A percentile compares a stretch with the other conserved stretches of the same genome.
phyloP scores from a whole-genome alignment of 2,888 invertebrate species.

The Venusia cambrica region DNA sequence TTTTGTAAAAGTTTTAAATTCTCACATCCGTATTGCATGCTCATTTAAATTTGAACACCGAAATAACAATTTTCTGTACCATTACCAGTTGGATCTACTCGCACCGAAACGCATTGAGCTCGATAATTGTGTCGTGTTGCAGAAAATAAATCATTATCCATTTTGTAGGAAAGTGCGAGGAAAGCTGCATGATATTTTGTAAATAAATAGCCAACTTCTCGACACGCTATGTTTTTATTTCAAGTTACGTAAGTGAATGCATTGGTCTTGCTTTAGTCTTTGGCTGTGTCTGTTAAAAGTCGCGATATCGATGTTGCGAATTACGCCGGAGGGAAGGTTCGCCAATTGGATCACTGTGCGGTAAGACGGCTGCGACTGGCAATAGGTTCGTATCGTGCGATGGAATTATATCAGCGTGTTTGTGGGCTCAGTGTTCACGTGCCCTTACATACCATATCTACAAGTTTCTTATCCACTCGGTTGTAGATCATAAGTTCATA shows the following conservation, averaged over 20 bases:
- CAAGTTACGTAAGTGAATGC: conserved; percentile 35
- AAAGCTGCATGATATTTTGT: conserved; percentile 42
- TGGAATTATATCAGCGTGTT: conserved; percentile 34
- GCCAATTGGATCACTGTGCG: conserved; percentile 14
- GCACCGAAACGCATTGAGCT: conserved; percentile 25
- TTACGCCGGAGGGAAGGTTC: conserved; percentile 9
- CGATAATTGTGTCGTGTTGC: conserved; percentile 43
- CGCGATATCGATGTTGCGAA: conserved; percentile 14
- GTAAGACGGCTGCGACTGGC: conserved; percentile 21
- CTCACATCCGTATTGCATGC: conserved; percentile 44
- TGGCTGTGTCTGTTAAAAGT: conserved; percentile 24
- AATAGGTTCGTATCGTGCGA: conserved; percentile 29
- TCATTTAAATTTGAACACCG: conserved; percentile 49
- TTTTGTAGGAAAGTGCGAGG: conserved; percentile 34
- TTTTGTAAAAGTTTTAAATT: conserved; percentile 46
- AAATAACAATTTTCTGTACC: conserved; percentile 48
- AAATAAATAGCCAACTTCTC: conserved; percentile 38
- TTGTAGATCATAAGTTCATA: conserved; percentile 6
- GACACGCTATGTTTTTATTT: conserved; percentile 39
- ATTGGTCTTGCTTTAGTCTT: conserved; percentile 28
- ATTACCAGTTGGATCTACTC: conserved; percentile 23
- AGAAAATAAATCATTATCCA: conserved; percentile 39
- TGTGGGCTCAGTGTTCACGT: conserved; percentile 66
- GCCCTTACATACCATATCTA: conserved; percentile 3
- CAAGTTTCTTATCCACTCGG: conserved; percentile 9